These are phyloP conservation scores for Pollimyrus isidori DNA, from an alignment of 2,113 vertebrate genomes.

Conservation along the genomic window DNA sequence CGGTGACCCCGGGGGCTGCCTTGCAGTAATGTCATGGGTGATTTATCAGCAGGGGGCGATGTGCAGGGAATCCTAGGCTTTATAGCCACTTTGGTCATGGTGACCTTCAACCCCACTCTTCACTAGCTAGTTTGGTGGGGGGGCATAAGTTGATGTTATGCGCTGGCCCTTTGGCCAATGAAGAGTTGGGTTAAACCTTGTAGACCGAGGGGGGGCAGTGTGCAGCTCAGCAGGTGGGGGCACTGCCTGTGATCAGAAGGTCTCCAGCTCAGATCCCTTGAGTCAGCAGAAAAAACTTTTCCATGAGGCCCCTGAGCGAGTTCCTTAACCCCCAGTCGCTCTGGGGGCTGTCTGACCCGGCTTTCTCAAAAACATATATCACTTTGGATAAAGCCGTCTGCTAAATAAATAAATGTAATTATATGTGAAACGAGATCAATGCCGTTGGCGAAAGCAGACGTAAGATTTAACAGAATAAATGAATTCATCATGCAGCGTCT, in stretches of 20 bases:
- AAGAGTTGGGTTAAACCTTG: background rate
- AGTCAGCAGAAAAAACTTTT: background rate
- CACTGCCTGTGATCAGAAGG: background rate
- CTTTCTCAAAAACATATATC: background rate
- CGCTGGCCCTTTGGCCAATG: background rate
- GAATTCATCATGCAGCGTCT: background rate
- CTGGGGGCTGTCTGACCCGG: background rate
- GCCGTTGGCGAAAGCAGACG: background rate
- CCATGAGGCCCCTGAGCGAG: background rate
- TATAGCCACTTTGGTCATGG: background rate
- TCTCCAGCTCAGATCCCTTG: background rate
- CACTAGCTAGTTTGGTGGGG: background rate
- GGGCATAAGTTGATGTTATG: background rate
- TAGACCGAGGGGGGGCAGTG: background rate
- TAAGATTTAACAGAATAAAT: background rate
- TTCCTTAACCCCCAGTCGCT: background rate
- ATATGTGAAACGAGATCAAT: background rate
- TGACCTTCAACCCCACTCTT: background rate
- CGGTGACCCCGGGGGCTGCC: background rate
- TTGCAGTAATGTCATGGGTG: background rate
- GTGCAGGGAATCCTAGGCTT: background rate
- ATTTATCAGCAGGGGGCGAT: conserved; percentile 3
- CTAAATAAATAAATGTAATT: background rate
- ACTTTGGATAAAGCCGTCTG: background rate
- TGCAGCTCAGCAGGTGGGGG: background rate